These are phyloP conservation scores for Candoia aspera DNA, from an alignment of 2,113 vertebrate genomes.

Conservation along the genomic window DNA sequence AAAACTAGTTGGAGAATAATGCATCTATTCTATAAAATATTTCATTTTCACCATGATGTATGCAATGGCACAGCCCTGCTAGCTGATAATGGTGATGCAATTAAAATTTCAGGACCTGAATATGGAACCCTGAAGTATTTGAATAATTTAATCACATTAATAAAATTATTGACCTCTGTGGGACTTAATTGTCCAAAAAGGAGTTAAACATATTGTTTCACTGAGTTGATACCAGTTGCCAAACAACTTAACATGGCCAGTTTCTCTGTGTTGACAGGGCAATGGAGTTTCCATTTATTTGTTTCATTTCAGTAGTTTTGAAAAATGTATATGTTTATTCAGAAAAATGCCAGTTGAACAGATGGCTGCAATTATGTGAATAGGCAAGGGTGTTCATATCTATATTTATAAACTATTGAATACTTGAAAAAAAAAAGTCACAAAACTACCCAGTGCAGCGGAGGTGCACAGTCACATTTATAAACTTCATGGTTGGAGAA, in stretches of 20 bases:
- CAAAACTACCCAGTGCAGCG: background rate
- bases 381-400: background rate
- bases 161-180: background rate
- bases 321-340: background rate
- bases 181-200: background rate
- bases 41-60: background rate
- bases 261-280: background rate
- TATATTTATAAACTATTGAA: background rate
- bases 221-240: background rate
- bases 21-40: background rate
- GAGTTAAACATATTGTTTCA: background rate
- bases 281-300: background rate
- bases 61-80: background rate
- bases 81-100: background rate
- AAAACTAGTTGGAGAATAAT: background rate
- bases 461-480: background rate
- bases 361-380: background rate
- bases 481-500: background rate
- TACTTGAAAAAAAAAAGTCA: background rate
- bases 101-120: conserved; percentile 5
- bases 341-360: background rate
- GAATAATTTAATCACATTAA: background rate
- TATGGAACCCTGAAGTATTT: background rate
- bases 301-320: background rate
- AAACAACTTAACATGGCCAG: background rate